phyloP scores from a whole-genome alignment of 2,113 vertebrate species.

The Haplotaxodon microlepis region DNA sequence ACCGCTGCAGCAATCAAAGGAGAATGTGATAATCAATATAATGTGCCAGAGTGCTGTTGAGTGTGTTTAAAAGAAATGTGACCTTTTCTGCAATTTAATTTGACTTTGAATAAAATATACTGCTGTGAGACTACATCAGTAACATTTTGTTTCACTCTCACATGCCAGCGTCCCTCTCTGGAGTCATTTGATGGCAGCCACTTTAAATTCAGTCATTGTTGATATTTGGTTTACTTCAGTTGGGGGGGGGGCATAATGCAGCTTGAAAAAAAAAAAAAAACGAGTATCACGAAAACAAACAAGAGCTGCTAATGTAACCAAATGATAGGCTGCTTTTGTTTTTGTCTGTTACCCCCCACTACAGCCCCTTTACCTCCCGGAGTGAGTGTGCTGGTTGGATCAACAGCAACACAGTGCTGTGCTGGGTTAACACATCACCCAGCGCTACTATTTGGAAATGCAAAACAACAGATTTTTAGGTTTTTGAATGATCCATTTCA shows the following conservation, averaged over 20 bases:
- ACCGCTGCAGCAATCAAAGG: neutral
- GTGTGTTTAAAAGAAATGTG: neutral
- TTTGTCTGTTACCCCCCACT: neutral
- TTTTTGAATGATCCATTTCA: neutral
- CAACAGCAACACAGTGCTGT: neutral
- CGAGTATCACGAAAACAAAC: neutral
- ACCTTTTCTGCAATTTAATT: neutral
- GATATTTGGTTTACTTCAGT: neutral
- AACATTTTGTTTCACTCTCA: neutral
- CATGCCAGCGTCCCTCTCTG: neutral
- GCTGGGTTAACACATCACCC: neutral
- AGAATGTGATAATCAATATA: neutral
- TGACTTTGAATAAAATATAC: neutral
- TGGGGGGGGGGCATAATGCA: neutral
- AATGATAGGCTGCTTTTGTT: neutral
- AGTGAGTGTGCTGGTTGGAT: neutral
- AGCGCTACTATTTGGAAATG: neutral
- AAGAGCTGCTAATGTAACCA: slow-evolving; percentile 3
- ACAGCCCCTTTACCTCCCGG: neutral
- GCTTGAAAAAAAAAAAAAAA: neutral
- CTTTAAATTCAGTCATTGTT: neutral
- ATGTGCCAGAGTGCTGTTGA: neutral
- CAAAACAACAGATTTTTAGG: neutral
- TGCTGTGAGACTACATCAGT: neutral
- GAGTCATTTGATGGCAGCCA: neutral